Percentiles rank a stretch among this genome's conserved stretches.
Conservation (phyloP, 2,888 invertebrate genomes). For the Drosophila parthenogenetica region DNA sequence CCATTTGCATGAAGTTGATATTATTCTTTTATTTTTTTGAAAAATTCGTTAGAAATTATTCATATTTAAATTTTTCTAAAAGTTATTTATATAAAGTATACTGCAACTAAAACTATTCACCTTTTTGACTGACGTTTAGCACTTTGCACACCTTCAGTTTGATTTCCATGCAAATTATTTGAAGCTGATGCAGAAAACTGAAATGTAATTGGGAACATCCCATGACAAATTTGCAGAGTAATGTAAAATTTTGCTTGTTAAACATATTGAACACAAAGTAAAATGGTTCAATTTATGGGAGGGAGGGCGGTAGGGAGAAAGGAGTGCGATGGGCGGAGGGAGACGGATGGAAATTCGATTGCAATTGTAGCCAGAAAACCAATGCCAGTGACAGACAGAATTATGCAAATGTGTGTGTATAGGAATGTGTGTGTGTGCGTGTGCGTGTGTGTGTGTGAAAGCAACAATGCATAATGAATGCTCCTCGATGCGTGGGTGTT, state of each 20-base stretch:
- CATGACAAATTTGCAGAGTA: slow-evolving; percentile 48
- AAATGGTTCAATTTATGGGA: slow-evolving; percentile 70
- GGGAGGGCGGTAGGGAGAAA: slow-evolving; percentile 1
- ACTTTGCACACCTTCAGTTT: neutral
- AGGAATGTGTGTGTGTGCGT: slow-evolving; percentile 20
- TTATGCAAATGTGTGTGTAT: slow-evolving; percentile 61
- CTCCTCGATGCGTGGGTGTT: slow-evolving; percentile 75
- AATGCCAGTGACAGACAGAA: slow-evolving; percentile 68
- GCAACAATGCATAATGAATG: slow-evolving; percentile 78
- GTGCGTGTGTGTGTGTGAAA: slow-evolving; percentile 41
- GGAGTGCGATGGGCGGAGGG: neutral
- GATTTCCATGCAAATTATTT: neutral
- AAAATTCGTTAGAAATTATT: too few species aligned
- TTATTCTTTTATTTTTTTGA: too few species aligned
- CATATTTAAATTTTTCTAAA: too few species aligned
- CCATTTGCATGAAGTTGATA: too few species aligned
- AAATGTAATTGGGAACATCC: slow-evolving; percentile 26
- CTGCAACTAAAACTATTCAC: too few species aligned
- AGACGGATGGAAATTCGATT: slow-evolving; percentile 16
- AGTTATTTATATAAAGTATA: too few species aligned
- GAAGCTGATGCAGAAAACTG: neutral
- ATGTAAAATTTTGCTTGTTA: slow-evolving; percentile 67
- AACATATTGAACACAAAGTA: slow-evolving; percentile 78
- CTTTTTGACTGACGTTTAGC: too few species aligned
- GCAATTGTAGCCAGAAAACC: slow-evolving; percentile 73